Evolutionary conservation across 2,113 vertebrate species (phyloP), one percentile per base, ranked within the genome.

Genomic region (Chaetura pelagica): DNA sequence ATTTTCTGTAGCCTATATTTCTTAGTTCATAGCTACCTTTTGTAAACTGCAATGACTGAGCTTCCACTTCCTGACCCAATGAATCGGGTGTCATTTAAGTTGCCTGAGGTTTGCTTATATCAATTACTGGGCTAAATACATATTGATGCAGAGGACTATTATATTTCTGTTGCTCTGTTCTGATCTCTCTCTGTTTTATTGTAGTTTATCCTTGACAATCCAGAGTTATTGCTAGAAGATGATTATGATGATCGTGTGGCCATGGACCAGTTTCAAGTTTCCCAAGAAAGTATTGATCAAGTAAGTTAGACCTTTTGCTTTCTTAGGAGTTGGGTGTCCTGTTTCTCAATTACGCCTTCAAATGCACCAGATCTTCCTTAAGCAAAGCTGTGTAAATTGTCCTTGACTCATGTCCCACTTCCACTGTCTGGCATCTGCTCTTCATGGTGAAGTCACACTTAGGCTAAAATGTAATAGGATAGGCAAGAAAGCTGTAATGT

Each of bases 191-290:
- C 54, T 46, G 8, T 34, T 87, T 80, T 55, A 18, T 44, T 94
- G 15, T 32, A 98, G 98, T 94, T 97, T 83, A 98, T 98, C 71
- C 90, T 98, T 59, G 96, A 97, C 64, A 97, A 97, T 49, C 97
- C 98, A 1, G 96, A 95, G 55, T 91, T 97, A 84, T 84, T 97
- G 61, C 61, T 98, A 92, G 64, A 97, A 54, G 93, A 90, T 6
- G 90, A 97, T 18, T 84, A 96, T 16, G 92, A 98, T 35, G 95
- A 97, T 63, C 83, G 97, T n/a, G 77, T 57, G 30, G 77, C 48
- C 46, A 58, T 12, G 35, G 85, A 81, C 19, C 97, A 87, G 34
- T 97, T 97, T 79, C 94, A 97, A 12, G 95, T 98, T 79, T 94
- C 98, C 26, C 97, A 97, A 87, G 97, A 98, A 90, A 97, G 85